phyloP scores from a whole-genome alignment of 1,140 invertebrate genomes.

The Archivesica marissinica region DNA sequence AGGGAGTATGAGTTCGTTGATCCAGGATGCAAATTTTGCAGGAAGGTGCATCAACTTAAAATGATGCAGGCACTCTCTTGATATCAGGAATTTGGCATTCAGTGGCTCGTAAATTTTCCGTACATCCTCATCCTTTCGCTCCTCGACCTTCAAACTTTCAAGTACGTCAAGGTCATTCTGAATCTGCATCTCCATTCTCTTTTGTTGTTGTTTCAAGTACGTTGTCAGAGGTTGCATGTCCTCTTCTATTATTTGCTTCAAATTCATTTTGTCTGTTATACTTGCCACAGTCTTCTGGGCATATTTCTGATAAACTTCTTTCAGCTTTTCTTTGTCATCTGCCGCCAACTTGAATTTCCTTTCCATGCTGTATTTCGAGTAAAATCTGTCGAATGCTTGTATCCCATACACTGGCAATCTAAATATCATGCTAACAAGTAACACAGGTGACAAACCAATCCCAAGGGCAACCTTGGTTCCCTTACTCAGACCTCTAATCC shows the following conservation, averaged over 20 bases:
- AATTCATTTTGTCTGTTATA: slow-evolving; percentile 55
- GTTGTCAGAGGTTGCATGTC: slow-evolving; percentile 58
- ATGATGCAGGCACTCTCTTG: slow-evolving; percentile 27
- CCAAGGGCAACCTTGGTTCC: slow-evolving; percentile 29
- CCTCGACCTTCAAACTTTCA: slow-evolving; percentile 43
- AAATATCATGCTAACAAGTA: slow-evolving; percentile 30
- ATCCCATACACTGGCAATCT: slow-evolving; percentile 15
- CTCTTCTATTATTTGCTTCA: slow-evolving; percentile 60
- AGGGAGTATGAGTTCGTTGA: neutral
- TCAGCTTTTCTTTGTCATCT: slow-evolving; percentile 32
- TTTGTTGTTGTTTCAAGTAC: slow-evolving; percentile 62
- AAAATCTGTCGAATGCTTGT: slow-evolving; percentile 5
- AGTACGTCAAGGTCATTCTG: slow-evolving; percentile 54
- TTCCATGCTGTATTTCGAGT: slow-evolving; percentile 6
- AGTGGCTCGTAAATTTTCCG: slow-evolving; percentile 32
- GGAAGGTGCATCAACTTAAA: slow-evolving; percentile 57
- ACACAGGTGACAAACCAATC: slow-evolving; percentile 28
- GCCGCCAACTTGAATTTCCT: slow-evolving; percentile 25
- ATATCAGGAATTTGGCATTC: slow-evolving; percentile 38
- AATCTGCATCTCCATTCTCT: slow-evolving; percentile 62
- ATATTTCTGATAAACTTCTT: slow-evolving; percentile 58
- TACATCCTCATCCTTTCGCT: slow-evolving; percentile 28
- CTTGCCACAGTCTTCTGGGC: slow-evolving; percentile 51
- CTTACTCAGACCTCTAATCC: neutral
- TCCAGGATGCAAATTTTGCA: neutral